A percentile compares a stretch with the other conserved stretches of the same genome.
Evolutionary conservation across 2,888 invertebrate species (phyloP).

Genomic region (Cenopis cana): DNA sequence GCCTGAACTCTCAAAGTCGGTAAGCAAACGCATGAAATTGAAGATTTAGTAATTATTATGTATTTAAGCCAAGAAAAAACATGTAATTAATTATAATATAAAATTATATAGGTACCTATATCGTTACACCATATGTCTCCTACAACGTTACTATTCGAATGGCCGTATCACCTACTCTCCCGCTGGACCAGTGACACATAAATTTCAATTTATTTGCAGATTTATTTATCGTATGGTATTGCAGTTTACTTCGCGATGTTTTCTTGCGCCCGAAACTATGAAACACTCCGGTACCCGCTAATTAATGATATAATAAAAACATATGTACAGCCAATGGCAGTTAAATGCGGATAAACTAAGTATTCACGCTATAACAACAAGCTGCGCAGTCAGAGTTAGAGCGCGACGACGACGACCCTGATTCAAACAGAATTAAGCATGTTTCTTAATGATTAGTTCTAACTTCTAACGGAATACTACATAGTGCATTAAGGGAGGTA

Average conservation of each 20-base stretch:
- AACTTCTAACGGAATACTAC: conserved; percentile 6
- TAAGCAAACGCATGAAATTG: neutral
- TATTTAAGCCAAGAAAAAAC: no score
- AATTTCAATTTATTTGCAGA: neutral
- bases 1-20: neutral
- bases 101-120: no score
- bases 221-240: neutral
- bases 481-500: no score
- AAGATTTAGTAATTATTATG: no score
- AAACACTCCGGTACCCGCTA: neutral
- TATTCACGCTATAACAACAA: neutral
- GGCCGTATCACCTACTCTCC: no score
- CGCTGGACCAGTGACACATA: no score
- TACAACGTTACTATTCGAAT: no score
- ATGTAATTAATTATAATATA: no score
- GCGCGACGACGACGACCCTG: neutral
- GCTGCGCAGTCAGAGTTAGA: neutral
- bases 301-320: neutral
- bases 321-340: neutral
- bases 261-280: neutral
- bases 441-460: neutral
- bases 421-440: conserved; percentile 7
- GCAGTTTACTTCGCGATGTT: neutral
- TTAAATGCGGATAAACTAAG: neutral
- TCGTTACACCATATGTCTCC: no score